phyloP scores from a whole-genome alignment of 2,888 invertebrate species.

The Eupithecia dodoneata region DNA sequence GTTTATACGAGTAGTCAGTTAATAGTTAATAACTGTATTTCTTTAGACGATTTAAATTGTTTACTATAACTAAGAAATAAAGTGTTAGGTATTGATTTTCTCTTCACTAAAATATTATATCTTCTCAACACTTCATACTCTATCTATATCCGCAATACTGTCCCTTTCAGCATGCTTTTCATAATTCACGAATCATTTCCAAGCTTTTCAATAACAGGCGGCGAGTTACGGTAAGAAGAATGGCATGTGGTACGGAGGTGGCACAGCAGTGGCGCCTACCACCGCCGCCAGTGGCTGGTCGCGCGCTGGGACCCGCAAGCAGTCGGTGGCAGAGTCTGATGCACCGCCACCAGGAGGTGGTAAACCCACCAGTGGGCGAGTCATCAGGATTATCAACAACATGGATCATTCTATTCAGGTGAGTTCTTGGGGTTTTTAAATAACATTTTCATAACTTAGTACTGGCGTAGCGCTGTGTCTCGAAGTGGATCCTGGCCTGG shows the following conservation, averaged over 20 bases:
- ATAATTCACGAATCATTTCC: constrained; percentile 6
- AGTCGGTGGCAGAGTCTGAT: constrained; percentile 92
- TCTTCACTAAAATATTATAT: neutral
- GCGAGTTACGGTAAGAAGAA: constrained; percentile 96
- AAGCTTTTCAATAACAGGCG: constrained; percentile 82
- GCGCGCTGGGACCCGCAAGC: constrained; percentile 90
- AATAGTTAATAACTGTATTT: too few relatives aligned
- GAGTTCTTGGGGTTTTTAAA: constrained; percentile 44
- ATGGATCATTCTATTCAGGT: constrained; percentile 96
- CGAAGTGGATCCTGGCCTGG: too few relatives aligned
- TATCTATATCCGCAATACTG: neutral
- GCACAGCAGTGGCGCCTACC: constrained; percentile 76
- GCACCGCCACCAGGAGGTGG: constrained; percentile 88
- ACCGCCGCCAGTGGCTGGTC: constrained; percentile 88
- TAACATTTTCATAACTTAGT: neutral
- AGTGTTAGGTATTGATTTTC: too few relatives aligned
- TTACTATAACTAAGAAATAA: too few relatives aligned
- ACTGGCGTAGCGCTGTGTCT: too few relatives aligned
- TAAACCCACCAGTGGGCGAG: constrained; percentile 92
- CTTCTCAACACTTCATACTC: neutral
- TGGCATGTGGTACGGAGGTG: constrained; percentile 91
- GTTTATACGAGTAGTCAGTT: neutral
- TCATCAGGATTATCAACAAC: constrained; percentile 97
- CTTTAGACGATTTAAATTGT: too few relatives aligned
- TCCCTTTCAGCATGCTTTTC: neutral